phyloP scores from a whole-genome alignment of 2,888 invertebrate species.

The Coenonympha glycerion region DNA sequence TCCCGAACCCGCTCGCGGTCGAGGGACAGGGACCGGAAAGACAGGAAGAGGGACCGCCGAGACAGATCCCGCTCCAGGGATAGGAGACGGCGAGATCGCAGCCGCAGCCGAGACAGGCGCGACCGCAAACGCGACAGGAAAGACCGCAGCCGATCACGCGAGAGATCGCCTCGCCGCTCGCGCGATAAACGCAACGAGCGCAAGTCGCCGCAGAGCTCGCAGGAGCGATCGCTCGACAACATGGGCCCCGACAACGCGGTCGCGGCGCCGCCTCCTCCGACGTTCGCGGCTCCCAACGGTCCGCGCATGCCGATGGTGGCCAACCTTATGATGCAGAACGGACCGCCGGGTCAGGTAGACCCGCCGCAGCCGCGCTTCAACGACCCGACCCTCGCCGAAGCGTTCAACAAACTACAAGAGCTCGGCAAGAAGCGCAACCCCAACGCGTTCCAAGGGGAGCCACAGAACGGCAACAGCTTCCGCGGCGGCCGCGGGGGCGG shows the following conservation, averaged over 20 bases:
- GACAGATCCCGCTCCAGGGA: slow-evolving; percentile 77
- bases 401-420: slow-evolving; percentile 60
- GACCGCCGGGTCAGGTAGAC: slow-evolving; percentile 26
- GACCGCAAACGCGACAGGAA: slow-evolving; percentile 68
- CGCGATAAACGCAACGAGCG: slow-evolving; percentile 68
- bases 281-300: slow-evolving; percentile 15
- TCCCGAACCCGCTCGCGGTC: slow-evolving; percentile 45
- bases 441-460: slow-evolving; percentile 71
- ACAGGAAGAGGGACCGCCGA: slow-evolving; percentile 65
- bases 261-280: background rate
- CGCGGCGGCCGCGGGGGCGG: slow-evolving; percentile 34
- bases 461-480: slow-evolving; percentile 38
- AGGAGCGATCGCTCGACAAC: slow-evolving; percentile 40
- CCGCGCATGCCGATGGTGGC: slow-evolving; percentile 32
- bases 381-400: slow-evolving; percentile 51
- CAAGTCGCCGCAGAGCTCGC: slow-evolving; percentile 52
- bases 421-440: slow-evolving; percentile 77
- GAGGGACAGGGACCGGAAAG: slow-evolving; percentile 57
- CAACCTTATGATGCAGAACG: slow-evolving; percentile 35
- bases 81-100: slow-evolving; percentile 74
- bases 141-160: slow-evolving; percentile 75
- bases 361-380: slow-evolving; percentile 38
- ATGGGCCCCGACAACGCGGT: slow-evolving; percentile 1
- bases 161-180: slow-evolving; percentile 68
- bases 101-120: slow-evolving; percentile 75